A percentile compares a stretch with the other conserved stretches of the same genome.
phyloP scores from a whole-genome alignment of 1,140 invertebrate species.

The Melitaea cinxia region DNA sequence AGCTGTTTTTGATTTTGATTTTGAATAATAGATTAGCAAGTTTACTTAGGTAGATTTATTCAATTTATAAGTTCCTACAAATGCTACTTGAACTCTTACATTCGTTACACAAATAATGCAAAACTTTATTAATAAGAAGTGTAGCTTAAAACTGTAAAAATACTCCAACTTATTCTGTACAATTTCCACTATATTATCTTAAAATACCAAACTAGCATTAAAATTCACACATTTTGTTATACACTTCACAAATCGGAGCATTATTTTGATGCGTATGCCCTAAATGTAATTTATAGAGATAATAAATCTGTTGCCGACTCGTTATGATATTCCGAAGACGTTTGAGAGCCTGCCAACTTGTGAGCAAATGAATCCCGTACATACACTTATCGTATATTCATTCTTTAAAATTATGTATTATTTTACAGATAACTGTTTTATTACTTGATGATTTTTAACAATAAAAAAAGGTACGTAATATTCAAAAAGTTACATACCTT shows the following conservation, averaged over 20 bases:
- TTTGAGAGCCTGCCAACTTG: slow-evolving; percentile 70
- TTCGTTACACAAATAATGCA: no score
- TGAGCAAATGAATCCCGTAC: slow-evolving; percentile 45
- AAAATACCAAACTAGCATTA: slow-evolving; percentile 19
- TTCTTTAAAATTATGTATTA: neutral
- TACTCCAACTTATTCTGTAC: no score
- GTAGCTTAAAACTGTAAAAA: no score
- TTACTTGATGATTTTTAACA: neutral
- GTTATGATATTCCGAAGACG: slow-evolving; percentile 62
- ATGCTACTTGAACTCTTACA: no score
- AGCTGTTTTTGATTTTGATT: no score
- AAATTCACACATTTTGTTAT: slow-evolving; percentile 11
- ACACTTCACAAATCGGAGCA: slow-evolving; percentile 48
- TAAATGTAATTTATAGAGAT: slow-evolving; percentile 64
- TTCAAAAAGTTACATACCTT: no score
- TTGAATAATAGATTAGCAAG: no score
- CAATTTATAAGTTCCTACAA: no score
- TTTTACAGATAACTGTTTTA: neutral
- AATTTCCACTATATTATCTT: neutral
- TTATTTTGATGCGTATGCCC: slow-evolving; percentile 51
- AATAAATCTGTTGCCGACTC: slow-evolving; percentile 65
- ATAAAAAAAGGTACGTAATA: no score
- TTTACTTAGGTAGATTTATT: no score
- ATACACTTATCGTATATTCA: slow-evolving; percentile 13
- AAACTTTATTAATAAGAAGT: no score